Base-by-base conservation (phyloP, 2,113 vertebrate species). In the Brachyistius frenatus region DNA sequence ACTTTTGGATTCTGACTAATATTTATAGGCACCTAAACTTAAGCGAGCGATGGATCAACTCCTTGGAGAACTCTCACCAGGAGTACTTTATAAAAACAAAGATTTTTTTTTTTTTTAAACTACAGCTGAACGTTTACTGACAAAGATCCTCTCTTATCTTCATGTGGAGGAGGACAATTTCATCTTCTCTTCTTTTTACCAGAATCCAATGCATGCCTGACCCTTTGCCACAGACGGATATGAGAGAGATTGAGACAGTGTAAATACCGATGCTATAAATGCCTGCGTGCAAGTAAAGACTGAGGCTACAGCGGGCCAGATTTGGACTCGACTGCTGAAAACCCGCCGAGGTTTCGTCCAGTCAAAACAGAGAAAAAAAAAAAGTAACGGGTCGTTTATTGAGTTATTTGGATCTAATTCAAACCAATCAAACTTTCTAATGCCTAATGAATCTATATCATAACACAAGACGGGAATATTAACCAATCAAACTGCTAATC, bases 171-270 rank as follows among this genome's bases (percentile, higher is more conserved):
- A 86, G 86, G 84, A 90, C 79, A 75, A 75, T 60, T 88, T 77
- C 57, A 76, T 86, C 73, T 86, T 54, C 49, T 83, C 73, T 86
- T 80, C 72, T 87, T 86, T 87, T 76, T 86, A 89, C 83, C 81
- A 81, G 78, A 89, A 89, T 82, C 72, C 68, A 62, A 66, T 93
- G 93, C 93, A 94, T 93, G 93, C 89, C 89, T 83, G 80, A 80
- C 88, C 91, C 86, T 88, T 87, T 78, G 53, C 68, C 80, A 80
- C 70, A 67, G 78, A 88, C 81, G 87, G 78, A 58, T 81, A 86
- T 83, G 66, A 85, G 32, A 83, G 50, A 72, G 63, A 65, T 11
- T 31, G 44, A 80, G 57, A 81, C 58, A 50, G 74, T 81, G 76
- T 73, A 74, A 86, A 86, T 83, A 73, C 83, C 73, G 62, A 84